Evolutionary conservation across 1,140 invertebrate species (phyloP), one percentile per base, ranked within the genome.

Genomic region (Lepidostoma basale): DNA sequence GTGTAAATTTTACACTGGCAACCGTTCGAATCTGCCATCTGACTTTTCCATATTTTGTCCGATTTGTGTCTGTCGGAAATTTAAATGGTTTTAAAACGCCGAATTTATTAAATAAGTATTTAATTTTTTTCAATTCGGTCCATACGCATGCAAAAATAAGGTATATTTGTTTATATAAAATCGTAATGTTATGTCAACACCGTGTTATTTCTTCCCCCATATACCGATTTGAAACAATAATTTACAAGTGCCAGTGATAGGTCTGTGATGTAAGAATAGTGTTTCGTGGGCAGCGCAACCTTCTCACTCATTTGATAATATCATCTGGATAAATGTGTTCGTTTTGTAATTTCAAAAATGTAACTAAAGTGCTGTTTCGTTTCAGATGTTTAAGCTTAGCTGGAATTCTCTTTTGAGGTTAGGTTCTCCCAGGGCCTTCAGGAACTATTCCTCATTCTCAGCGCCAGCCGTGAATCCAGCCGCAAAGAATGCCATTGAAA

Each of bases 321-420:
- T 45, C 20, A 23, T 20, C 10, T 18, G 12, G 36, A 40, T 39
- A 40, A 3, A 14, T 62, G 12, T 28, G 23, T 62, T 44, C 12
- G 3, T 28, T 47, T 45, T 18, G n/a, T 12, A 10, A 16, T 18
- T 6, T 44, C 1, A 62, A 70, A 14, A 26, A 20, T 49, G 14
- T 4, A 4, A 18, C 47, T 25, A 33, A n/a, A n/a, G n/a, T n/a
- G n/a, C n/a, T n/a, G n/a, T n/a, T 62, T 47, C 39, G 3, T 64
- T 74, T 58, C 72, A 82, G 81, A 82, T 82, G 81, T 76, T 82
- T 74, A 82, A 80, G 75, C 78, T 78, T 71, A 79, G 80, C 68
- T 77, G 78, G 52, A 71, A 74, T 72, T 68, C 79, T 23, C 75
- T 80, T 80, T 81, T 76, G 79, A 82, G 81, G 81, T 82, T 82